Percentiles rank a stretch among this genome's conserved stretches.
These are phyloP conservation scores for Drosophila oshimai DNA, from an alignment of 1,140 invertebrate species.

Conservation along the genomic window DNA sequence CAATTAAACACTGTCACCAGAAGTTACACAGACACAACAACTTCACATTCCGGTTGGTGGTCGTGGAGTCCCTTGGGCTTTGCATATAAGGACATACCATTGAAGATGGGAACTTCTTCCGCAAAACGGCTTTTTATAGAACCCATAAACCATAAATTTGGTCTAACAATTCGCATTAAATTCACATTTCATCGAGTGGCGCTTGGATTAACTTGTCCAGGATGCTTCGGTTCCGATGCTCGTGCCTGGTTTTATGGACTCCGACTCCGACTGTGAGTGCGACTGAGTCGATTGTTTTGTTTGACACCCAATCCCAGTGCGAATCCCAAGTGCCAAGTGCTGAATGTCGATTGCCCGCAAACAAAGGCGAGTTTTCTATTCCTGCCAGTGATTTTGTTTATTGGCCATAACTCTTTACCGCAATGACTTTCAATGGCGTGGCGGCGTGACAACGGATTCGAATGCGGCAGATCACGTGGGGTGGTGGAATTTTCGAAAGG, in stretches of 20 bases:
- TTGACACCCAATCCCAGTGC: slow-evolving; percentile 29
- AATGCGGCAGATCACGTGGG: background rate
- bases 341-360: slow-evolving; percentile 44
- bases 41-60: background rate
- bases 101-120: slow-evolving; percentile 7
- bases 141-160: slow-evolving; percentile 60
- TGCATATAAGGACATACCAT: slow-evolving; percentile 7
- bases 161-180: slow-evolving; percentile 73
- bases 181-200: slow-evolving; percentile 66
- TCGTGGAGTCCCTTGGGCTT: background rate
- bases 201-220: slow-evolving; percentile 47
- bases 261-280: background rate
- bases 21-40: slow-evolving; percentile 55
- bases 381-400: slow-evolving; percentile 73
- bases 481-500: background rate
- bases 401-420: slow-evolving; percentile 78
- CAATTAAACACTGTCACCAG: slow-evolving; percentile 80
- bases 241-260: slow-evolving; percentile 51
- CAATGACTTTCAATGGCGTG: slow-evolving; percentile 47
- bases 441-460: slow-evolving; percentile 30
- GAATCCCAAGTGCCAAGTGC: slow-evolving; percentile 33
- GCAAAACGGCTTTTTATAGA: slow-evolving; percentile 29
- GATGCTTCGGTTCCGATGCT: slow-evolving; percentile 1
- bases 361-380: slow-evolving; percentile 46
- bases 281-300: slow-evolving; percentile 39